Evolutionary conservation across 2,113 vertebrate genomes (phyloP).

Genomic region (Thomomys bottae): DNA sequence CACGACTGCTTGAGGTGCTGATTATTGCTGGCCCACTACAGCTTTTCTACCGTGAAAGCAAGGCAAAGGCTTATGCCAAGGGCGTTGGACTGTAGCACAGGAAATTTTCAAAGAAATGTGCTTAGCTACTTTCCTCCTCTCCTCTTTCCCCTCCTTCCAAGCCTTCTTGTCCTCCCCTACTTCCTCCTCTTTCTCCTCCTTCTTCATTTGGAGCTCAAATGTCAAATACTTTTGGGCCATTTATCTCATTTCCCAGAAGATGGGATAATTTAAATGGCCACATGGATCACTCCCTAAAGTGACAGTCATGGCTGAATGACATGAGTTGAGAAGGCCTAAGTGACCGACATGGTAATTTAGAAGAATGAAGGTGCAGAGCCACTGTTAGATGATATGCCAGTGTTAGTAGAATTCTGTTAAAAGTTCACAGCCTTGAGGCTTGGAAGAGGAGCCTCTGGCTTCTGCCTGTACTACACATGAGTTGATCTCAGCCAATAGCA

Average conservation of each 20-base stretch:
- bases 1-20: not conserved
- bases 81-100: conserved; percentile 40
- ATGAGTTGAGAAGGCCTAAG: not conserved
- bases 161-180: no score
- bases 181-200: not conserved
- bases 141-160: no score
- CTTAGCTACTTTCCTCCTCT: not conserved
- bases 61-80: conserved; percentile 14
- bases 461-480: not conserved
- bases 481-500: not conserved
- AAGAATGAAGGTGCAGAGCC: not conserved
- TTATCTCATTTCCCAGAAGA: not conserved
- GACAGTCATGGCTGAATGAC: conserved; percentile 3
- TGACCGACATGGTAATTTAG: not conserved
- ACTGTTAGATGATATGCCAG: not conserved
- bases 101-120: conserved; percentile 51
- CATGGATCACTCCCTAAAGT: not conserved
- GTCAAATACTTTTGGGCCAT: conserved; percentile 35
- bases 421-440: not conserved
- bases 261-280: conserved; percentile 16
- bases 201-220: conserved; percentile 3
- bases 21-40: not conserved
- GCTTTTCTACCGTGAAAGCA: not conserved
- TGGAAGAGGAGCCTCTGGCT: not conserved
- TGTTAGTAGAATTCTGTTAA: not conserved